These are phyloP conservation scores for Rhinolophus ferrumequinum DNA, from an alignment of 2,113 vertebrate genomes.

Conservation along the genomic window DNA sequence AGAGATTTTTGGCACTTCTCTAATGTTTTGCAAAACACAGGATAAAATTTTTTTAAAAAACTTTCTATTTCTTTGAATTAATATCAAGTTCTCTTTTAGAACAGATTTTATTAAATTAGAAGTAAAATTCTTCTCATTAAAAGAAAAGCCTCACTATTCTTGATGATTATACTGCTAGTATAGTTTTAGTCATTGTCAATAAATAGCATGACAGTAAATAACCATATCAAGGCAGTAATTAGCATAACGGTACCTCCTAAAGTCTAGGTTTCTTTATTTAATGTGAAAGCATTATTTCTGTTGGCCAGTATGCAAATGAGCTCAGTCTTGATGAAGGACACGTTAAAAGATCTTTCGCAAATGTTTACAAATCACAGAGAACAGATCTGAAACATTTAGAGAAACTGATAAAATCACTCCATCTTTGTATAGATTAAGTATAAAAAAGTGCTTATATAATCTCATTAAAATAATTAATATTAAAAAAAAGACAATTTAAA, in stretches of 20 bases:
- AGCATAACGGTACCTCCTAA: constrained; percentile 71
- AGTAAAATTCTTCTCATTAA: constrained; percentile 75
- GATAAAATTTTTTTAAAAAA: background rate
- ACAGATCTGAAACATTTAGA: background rate
- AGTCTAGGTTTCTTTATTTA: constrained; percentile 73
- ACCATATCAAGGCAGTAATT: constrained; percentile 76
- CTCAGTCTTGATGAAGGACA: constrained; percentile 66
- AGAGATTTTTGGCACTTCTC: constrained; percentile 20
- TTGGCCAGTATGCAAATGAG: constrained; percentile 65
- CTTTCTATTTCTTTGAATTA: constrained; percentile 64
- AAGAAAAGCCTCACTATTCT: constrained; percentile 69
- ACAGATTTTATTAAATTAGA: constrained; percentile 77
- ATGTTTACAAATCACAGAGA: constrained; percentile 64
- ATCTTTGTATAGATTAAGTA: constrained; percentile 30
- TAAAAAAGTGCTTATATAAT: background rate
- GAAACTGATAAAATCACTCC: background rate
- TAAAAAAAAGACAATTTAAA: constrained; percentile 38
- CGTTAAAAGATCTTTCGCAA: constrained; percentile 75
- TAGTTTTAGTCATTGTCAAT: constrained; percentile 72
- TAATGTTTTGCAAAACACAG: constrained; percentile 49
- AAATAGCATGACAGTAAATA: constrained; percentile 78
- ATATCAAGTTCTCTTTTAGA: constrained; percentile 54
- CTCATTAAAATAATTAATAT: constrained; percentile 56
- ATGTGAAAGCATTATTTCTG: constrained; percentile 68
- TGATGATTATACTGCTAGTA: constrained; percentile 63